These are phyloP conservation scores for Julus scandinavius DNA, from an alignment of 2,888 invertebrate genomes.

Conservation along the genomic window DNA sequence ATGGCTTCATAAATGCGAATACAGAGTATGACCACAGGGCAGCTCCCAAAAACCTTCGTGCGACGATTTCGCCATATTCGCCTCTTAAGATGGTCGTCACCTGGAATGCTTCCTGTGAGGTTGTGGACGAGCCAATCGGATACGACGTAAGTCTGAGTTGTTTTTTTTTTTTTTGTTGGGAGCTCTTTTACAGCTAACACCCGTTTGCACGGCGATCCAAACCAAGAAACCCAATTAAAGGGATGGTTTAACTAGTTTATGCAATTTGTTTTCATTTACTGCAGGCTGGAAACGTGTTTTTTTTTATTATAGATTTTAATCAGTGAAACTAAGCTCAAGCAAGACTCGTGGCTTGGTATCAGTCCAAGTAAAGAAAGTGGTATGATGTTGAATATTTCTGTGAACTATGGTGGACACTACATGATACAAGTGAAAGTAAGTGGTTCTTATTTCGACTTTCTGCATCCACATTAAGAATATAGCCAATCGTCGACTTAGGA, in stretches of 20 bases:
- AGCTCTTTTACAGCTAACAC: too few relatives aligned
- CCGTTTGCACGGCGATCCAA: too few relatives aligned
- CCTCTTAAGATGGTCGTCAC: constrained; percentile 71
- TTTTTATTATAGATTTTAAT: constrained; percentile 68
- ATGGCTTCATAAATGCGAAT: constrained; percentile 68
- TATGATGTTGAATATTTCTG: constrained; percentile 60
- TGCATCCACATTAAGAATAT: too few relatives aligned
- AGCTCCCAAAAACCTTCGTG: constrained; percentile 76
- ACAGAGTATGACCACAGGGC: constrained; percentile 75
- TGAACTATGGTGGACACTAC: constrained; percentile 70
- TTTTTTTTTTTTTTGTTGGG: too few relatives aligned
- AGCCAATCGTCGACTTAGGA: too few relatives aligned
- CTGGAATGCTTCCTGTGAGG: constrained; percentile 79
- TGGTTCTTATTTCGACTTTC: not conserved
- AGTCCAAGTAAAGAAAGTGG: constrained; percentile 61
- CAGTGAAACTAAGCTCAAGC: constrained; percentile 68
- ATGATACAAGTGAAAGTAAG: constrained; percentile 64
- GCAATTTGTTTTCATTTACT: too few relatives aligned
- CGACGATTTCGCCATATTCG: constrained; percentile 62
- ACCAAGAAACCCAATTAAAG: too few relatives aligned
- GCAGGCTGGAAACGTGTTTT: not conserved
- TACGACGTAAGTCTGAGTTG: constrained; percentile 73
- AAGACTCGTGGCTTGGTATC: constrained; percentile 63
- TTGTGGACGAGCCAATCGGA: constrained; percentile 67
- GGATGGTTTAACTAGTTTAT: too few relatives aligned